Evolutionary conservation across 2,797 vertebrate species (phyloP).

Genomic region (Pseudocheirus occidentalis): DNA sequence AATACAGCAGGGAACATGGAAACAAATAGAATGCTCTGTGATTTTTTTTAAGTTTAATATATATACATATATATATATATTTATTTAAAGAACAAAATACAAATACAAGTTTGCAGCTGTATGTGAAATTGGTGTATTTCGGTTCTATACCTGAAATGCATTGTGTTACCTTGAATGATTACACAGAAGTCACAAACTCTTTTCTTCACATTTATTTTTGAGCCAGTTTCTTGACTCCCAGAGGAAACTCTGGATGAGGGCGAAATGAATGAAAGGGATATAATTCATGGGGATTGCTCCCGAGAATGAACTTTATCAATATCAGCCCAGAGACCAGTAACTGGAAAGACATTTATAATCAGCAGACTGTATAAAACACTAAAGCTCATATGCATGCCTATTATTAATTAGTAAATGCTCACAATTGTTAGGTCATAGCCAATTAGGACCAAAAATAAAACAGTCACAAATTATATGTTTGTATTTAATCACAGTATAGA

Average conservation of each 20-base stretch:
- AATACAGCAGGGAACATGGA: not conserved
- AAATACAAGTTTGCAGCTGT: not conserved
- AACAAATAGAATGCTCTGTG: not conserved
- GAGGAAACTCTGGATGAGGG: not conserved
- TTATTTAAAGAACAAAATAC: too few species aligned
- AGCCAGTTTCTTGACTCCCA: not conserved
- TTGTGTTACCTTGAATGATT: not conserved
- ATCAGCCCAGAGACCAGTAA: not conserved
- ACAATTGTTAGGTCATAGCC: not conserved
- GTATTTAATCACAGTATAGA: not conserved
- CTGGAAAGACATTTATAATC: not conserved
- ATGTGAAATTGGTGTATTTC: not conserved
- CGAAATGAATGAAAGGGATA: not conserved
- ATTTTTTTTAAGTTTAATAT: not conserved
- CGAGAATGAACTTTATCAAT: not conserved
- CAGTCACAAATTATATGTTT: not conserved
- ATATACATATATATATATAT: too few species aligned
- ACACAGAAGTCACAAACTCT: not conserved
- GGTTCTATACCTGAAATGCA: not conserved
- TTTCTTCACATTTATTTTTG: not conserved
- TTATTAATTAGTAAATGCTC: not conserved
- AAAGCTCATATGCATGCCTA: not conserved
- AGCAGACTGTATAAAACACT: not conserved
- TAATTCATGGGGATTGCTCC: not conserved
- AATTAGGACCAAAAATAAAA: not conserved